Evolutionary conservation across 2,797 vertebrate genomes (phyloP).

Genomic region (Acanthopagrus latus): DNA sequence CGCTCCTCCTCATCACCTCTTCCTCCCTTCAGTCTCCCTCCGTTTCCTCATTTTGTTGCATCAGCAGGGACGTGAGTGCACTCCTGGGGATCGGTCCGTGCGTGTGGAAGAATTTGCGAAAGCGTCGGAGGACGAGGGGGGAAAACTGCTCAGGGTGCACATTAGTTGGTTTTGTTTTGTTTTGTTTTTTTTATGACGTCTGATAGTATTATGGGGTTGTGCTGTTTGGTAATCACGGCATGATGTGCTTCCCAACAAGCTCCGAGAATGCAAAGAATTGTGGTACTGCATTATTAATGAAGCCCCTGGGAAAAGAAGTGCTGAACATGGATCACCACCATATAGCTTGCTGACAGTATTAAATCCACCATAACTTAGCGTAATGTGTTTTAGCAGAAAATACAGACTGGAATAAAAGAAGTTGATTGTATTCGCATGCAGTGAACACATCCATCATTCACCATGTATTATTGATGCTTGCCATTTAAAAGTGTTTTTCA

Average conservation of each 20-base stretch:
- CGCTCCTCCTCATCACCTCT: constrained; percentile 48
- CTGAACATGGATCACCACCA: constrained; percentile 60
- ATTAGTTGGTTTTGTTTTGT: constrained; percentile 37
- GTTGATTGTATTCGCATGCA: not conserved
- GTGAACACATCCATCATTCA: constrained; percentile 33
- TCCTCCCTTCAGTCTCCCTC: constrained; percentile 20
- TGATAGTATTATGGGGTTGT: constrained; percentile 25
- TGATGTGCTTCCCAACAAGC: constrained; percentile 53
- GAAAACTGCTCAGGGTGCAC: constrained; percentile 45
- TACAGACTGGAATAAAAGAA: constrained; percentile 38
- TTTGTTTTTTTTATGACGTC: constrained; percentile 28
- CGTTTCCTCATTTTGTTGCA: constrained; percentile 63
- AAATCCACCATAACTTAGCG: constrained; percentile 61
- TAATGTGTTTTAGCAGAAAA: constrained; percentile 55
- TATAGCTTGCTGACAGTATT: constrained; percentile 50
- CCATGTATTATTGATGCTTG: not conserved
- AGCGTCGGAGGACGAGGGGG: not conserved
- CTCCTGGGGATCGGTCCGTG: constrained; percentile 30
- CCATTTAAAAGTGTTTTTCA: constrained; percentile 2
- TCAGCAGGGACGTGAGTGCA: constrained; percentile 69
- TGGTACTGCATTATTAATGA: constrained; percentile 74
- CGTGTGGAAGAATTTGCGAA: constrained; percentile 8
- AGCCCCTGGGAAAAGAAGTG: constrained; percentile 61
- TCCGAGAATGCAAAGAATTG: constrained; percentile 64
- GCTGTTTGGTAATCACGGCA: constrained; percentile 59